phyloP scores from a whole-genome alignment of 2,888 invertebrate genomes.

The Macropis europaea region DNA sequence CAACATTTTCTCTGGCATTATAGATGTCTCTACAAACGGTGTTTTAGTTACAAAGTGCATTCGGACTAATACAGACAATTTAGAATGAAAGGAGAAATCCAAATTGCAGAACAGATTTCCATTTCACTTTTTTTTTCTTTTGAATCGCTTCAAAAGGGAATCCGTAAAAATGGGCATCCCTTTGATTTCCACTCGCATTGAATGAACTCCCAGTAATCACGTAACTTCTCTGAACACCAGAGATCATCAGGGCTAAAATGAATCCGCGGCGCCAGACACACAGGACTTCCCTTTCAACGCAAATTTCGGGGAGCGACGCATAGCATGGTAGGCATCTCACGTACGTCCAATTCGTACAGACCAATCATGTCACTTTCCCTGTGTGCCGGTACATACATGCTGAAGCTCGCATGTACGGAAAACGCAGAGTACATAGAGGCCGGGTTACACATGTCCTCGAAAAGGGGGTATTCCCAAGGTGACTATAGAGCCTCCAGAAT shows the following conservation, averaged over 20 bases:
- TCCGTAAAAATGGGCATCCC: no score
- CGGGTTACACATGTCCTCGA: constrained; percentile 47
- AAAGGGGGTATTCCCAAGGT: constrained; percentile 65
- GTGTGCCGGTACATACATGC: constrained; percentile 12
- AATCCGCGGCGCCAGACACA: constrained; percentile 2
- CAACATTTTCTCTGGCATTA: no score
- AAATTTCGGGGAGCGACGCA: constrained; percentile 45
- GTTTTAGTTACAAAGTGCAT: no score
- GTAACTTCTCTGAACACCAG: no score
- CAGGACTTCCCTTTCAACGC: constrained; percentile 43
- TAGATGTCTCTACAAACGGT: no score
- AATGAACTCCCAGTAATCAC: no score
- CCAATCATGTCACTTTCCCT: constrained; percentile 44
- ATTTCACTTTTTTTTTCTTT: no score
- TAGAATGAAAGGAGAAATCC: no score
- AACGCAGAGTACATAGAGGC: constrained; percentile 18
- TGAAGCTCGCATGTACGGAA: constrained; percentile 13
- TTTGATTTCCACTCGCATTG: no score
- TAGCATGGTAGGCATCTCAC: constrained; percentile 54
- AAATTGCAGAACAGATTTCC: no score
- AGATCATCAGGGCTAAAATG: constrained; percentile 1
- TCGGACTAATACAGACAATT: no score
- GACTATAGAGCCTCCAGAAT: constrained; percentile 65
- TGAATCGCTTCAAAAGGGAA: no score
- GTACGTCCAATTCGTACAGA: constrained; percentile 64